phyloP scores from a whole-genome alignment of 2,888 invertebrate genomes.

The Acronicta psi region DNA sequence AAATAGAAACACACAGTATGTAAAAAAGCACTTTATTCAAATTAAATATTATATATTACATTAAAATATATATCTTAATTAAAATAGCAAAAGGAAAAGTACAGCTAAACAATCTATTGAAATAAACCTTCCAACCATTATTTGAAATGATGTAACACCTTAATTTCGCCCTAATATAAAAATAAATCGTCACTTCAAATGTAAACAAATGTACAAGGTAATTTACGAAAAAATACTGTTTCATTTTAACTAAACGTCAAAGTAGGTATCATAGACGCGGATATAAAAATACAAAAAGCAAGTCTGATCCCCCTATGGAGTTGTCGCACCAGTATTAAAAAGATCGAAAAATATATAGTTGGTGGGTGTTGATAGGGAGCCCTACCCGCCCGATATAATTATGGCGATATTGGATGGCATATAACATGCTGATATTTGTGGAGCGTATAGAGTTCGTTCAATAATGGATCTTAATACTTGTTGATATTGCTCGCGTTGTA shows the following conservation, averaged over 20 bases:
- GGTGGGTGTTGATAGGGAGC: conserved; percentile 56
- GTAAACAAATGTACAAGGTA: conserved; percentile 76
- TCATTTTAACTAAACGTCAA: conserved; percentile 68
- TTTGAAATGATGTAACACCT: conserved; percentile 77
- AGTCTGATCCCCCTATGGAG: conserved; percentile 76
- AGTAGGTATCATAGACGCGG: conserved; percentile 73
- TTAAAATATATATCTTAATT: conserved; percentile 88
- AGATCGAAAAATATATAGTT: conserved; percentile 85
- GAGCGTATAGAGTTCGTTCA: conserved; percentile 29
- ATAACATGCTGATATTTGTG: conserved; percentile 36
- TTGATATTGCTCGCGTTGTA: conserved; percentile 45
- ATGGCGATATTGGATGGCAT: conserved; percentile 41
- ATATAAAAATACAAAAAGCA: conserved; percentile 89
- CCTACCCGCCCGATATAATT: conserved; percentile 43
- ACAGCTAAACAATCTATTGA: conserved; percentile 87
- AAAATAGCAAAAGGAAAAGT: conserved; percentile 86
- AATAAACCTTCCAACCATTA: conserved; percentile 84
- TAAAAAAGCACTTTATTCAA: conserved; percentile 89
- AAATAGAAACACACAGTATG: conserved; percentile 59
- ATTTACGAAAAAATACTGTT: conserved; percentile 83
- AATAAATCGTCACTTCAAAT: conserved; percentile 73
- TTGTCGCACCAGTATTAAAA: conserved; percentile 74
- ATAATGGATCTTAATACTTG: conserved; percentile 39
- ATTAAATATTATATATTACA: conserved; percentile 89
- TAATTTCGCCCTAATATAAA: conserved; percentile 77